Evolutionary conservation across 2,888 invertebrate genomes (phyloP), one percentile per base, ranked within the genome.

Genomic region (Chalcis sispes): DNA sequence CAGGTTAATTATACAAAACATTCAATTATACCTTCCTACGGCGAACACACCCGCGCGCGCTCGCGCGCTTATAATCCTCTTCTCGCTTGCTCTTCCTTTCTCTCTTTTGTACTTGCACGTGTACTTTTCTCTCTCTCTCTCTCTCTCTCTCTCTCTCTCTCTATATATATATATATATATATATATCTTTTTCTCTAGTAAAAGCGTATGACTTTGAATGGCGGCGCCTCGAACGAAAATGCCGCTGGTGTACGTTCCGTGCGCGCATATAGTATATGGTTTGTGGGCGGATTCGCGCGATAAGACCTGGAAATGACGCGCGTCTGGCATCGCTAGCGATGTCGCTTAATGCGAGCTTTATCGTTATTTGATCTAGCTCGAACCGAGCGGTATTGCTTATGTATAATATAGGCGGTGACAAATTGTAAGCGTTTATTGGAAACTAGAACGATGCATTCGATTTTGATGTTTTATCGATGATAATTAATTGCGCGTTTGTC

Each of bases 1-100:
- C 87, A 86, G 87, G 88, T 88, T 88, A 88, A 88, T 88, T 88
- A 88, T 88, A 88, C 88, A 88, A 88, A 88, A 88, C 88, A 88
- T 88, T 88, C 88, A 88, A 88, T 88, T 88, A 88, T 88, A 88
- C 87, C 86, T 85, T 85, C 85, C 83, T 84, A 85, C 81, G 80
- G 77, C 72, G 81, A 79, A 80, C 79, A 77, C 80, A 79, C 79
- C 77, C 79, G 77, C 80, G 66, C 77, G 77, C 59, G 78, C 18
- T 48, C 42, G 62, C 46, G 56, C 67, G 73, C 18, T 25, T 62
- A 67, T 64, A 74, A 74, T 69, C 56, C 61, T 67, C 54, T 7
- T 4, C 29, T 29, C 15, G 42, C 48, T 10, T 40, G 32, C 40
- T 40, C 50, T 56, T 18, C 58, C n/a, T 58, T 27, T 48, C 52